Evolutionary conservation across 2,797 vertebrate species (phyloP), one percentile per base, ranked within the genome.

Genomic region (Trematomus bernacchii): DNA sequence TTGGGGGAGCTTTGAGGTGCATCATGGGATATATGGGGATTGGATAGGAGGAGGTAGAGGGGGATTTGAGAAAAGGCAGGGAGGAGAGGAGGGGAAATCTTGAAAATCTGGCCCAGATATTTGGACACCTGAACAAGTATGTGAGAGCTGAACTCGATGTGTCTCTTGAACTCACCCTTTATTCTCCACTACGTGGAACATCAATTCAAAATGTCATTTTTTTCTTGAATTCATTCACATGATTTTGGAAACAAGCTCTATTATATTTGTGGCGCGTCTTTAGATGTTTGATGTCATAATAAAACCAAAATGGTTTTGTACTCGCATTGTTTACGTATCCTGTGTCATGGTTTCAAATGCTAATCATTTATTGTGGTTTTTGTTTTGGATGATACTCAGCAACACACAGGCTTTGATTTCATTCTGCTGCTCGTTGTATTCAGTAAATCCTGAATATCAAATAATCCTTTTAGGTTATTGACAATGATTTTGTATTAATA

Each of bases 261-360:
- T 58, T 23, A 44, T n/a, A 59, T 73, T 76, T 59, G 40, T 50
- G 19, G 52, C 16, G 10, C 23, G 42, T 48, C 27, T 50, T 13
- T 3, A 16, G 50, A 53, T 30, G 71, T 77, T 85, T 85, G 77
- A 77, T 85, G 65, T 85, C 77, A 23, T 72, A 80, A 76, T 27
- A 4, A 12, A 19, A 66, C 12, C 23, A 33, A 33, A 5, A 11
- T 27, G 8, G 6, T 33, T 33, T 66, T 73, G 33, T 57, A 10
- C 14, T 62, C 23, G 1, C 2, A 65, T 66, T 75, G 53, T 59
- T 33, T 2, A 27, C 1, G 0, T 59, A 43, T 64, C 19, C 21
- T 3, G 15, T 70, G 18, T 60, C n/a, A 43, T 66, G 76, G 64
- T 81, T 83, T 77, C 53, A 73, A 30, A 75, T 76, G 73, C 18